Base-by-base conservation (phyloP, 2,888 invertebrate genomes). In the Sialis lutaria region DNA sequence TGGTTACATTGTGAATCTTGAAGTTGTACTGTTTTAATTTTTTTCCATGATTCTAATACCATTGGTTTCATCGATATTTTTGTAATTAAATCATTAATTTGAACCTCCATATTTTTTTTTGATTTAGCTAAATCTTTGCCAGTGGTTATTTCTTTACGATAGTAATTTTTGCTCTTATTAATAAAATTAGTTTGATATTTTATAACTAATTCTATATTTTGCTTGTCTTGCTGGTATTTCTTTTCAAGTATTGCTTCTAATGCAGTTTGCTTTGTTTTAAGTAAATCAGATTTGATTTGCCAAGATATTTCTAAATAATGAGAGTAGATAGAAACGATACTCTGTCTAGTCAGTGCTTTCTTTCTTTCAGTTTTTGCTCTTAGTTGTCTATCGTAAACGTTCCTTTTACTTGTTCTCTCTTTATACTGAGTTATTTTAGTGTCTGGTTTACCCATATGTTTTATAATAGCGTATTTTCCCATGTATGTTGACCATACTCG, bases 321-420 rank as follows among this genome's bases (percentile, higher is more conserved):
- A n/a, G 50, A 45, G 42, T 51, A 51, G 7, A 39, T 48, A 10
- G 46, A 30, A 40, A 46, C 45, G 13, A 43, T 43, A 22, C 43
- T 48, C n/a, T 41, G 33, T 43, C 33, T 42, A 8, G 48, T 48
- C 42, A 53, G 50, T 12, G 44, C 41, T 45, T 53, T 53, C 41
- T 47, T 46, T n/a, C 48, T 47, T 1, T 45, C 47, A 40, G 52
- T 46, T 31, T 44, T 12, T 10, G 42, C 46, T n/a, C 48, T 46
- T 42, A 45, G 35, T 48, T 51, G 35, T 37, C 32, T 42, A 22
- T 48, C 45, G 39, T 46, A 9, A 8, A 30, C 39, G 33, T 51
- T 46, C 41, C 50, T 44, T 22, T 40, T 39, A 34, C n/a, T 48
- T 40, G 33, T 47, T 9, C 45, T 48, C 39, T 42, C 33, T n/a